These are phyloP conservation scores for Camponotus vicinus DNA, from an alignment of 1,140 invertebrate genomes.

Conservation along the genomic window DNA sequence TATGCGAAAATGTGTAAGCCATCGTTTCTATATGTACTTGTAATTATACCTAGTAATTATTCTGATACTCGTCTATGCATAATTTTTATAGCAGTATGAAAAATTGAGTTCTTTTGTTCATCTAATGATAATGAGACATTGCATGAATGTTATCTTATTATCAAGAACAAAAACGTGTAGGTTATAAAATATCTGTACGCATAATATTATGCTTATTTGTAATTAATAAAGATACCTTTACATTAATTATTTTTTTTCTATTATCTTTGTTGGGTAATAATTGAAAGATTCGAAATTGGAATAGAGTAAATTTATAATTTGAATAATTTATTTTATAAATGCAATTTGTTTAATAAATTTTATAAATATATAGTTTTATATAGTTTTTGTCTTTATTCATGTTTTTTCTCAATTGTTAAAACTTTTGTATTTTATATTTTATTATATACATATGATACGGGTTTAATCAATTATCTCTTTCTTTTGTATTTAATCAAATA, in stretches of 20 bases:
- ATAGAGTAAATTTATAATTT: neutral
- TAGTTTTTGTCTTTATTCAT: neutral
- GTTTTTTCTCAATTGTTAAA: no score
- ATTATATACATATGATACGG: neutral
- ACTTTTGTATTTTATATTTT: neutral
- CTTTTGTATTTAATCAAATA: conserved; percentile 7
- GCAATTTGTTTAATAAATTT: neutral
- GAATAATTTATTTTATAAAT: neutral
- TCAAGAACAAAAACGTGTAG: neutral
- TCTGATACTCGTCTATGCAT: conserved; percentile 37
- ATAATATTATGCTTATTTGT: neutral
- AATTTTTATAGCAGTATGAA: conserved; percentile 24
- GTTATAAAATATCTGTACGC: no score
- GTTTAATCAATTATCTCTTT: neutral
- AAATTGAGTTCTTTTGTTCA: conserved; percentile 28
- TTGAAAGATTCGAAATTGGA: neutral
- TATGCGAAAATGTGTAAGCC: neutral
- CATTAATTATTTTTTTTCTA: neutral
- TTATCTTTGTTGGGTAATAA: neutral
- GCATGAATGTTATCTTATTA: conserved; percentile 3
- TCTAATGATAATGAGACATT: neutral
- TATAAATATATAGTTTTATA: neutral
- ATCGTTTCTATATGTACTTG: conserved; percentile 4
- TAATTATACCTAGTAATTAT: conserved; percentile 27
- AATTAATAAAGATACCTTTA: neutral